Conservation (phyloP, 2,888 invertebrate species). For the Cryptocheilus praepositus region DNA sequence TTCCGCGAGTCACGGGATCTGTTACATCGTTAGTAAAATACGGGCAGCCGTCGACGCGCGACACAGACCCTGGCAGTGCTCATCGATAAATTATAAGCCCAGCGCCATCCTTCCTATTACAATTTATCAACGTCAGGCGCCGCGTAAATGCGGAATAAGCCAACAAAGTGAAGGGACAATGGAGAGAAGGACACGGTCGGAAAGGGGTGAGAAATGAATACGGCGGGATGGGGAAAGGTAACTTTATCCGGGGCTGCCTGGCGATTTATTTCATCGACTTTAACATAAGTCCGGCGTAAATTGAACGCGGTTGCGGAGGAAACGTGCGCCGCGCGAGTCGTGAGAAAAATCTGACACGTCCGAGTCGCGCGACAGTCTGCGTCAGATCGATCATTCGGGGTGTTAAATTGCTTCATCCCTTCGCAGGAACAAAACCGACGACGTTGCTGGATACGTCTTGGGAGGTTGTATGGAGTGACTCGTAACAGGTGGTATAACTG, state of each 20-base stretch:
- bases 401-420: no score
- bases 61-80: not conserved
- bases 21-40: no score
- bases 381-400: not conserved
- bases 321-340: not conserved
- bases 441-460: no score
- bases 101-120: constrained; percentile 1
- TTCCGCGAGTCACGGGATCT: not conserved
- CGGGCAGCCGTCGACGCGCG: not conserved
- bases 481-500: no score
- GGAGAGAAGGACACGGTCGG: not conserved
- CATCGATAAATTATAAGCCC: constrained; percentile 1
- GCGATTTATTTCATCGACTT: constrained; percentile 4
- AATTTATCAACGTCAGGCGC: constrained; percentile 3
- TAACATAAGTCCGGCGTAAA: constrained; percentile 4
- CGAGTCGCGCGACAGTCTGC: constrained; percentile 3
- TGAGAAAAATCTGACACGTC: not conserved
- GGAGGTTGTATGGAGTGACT: no score
- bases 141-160: no score
- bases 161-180: not conserved
- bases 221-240: not conserved
- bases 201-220: not conserved
- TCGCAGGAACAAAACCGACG: no score
- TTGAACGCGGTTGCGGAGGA: not conserved
- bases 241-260: not conserved